These are phyloP conservation scores for Leptopilina drosophilae DNA, from an alignment of 2,888 invertebrate genomes.

Conservation along the genomic window DNA sequence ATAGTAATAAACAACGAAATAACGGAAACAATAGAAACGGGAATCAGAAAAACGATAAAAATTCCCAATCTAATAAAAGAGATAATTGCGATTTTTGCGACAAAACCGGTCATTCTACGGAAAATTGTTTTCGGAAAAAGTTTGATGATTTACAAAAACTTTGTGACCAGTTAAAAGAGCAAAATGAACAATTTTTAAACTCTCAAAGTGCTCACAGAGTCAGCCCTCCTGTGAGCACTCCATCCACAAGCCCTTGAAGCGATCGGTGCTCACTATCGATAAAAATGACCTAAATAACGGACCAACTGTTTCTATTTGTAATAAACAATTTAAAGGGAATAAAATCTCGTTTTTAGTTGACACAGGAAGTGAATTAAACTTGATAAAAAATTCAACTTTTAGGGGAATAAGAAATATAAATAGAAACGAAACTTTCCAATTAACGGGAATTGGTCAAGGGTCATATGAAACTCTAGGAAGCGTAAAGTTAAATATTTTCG, in stretches of 20 bases:
- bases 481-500: background rate
- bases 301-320: background rate
- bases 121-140: background rate
- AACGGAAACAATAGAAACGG: background rate
- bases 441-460: background rate
- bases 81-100: background rate
- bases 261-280: background rate
- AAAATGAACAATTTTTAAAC: background rate
- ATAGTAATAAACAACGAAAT: background rate
- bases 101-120: background rate
- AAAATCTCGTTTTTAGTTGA: background rate
- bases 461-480: background rate
- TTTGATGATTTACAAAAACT: background rate
- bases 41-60: background rate
- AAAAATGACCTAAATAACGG: background rate
- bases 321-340: background rate
- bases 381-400: background rate
- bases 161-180: background rate
- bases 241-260: background rate
- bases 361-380: conserved; percentile 10
- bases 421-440: background rate
- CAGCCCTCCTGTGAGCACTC: background rate
- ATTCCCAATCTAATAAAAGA: background rate
- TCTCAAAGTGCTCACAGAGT: background rate
- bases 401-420: background rate